Base-by-base conservation (phyloP, 1,140 invertebrate genomes). In the Dinoponera quadriceps region DNA sequence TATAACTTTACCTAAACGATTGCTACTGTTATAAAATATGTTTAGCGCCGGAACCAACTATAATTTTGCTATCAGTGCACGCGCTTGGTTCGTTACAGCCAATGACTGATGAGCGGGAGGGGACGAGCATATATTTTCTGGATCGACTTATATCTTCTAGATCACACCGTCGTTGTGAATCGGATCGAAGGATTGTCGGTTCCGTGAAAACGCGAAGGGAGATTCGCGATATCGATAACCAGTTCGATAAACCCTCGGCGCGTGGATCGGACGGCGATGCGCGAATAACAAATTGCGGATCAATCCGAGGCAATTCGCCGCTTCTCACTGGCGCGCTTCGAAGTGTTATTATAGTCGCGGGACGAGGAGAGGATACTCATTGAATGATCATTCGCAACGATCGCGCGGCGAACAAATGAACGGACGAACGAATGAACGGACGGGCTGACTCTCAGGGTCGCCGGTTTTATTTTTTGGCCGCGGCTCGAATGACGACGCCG, bases 281-380 rank as follows among this genome's bases (percentile, higher is more conserved):
- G 55, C 44, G 33, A 84, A 72, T 38, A 55, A 63, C 51, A 72
- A 62, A 71, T 54, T 77, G 57, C 54, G 48, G 44, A 72, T 72
- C 38, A 81, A 84, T 84, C 66, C 54, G 63, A 84, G 44, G 55
- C 83, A 84, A 84, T 84, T 63, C 80, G 69, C 59, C 49, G 63
- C 49, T 82, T 60, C 51, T 57, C 60, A 55, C 60, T 83, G 63
- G 44, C 38, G 55, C 20, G 55, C 66, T 54, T 66, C 48, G 18
- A 78, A 80, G 75, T 73, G 65, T 85, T 69, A 75, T 84, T 68
- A 74, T n/a, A 72, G 71, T 49, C 44, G 33, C 48, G 44, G 22
- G 33, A 49, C 29, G 69, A 77, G 14, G 66, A 48, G 38, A 65
- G 51, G 48, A 18, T 49, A 62, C 33, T 82, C 68, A 72, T 82